Evolutionary conservation across 2,113 vertebrate species (phyloP).

Genomic region (Peromyscus maniculatus): DNA sequence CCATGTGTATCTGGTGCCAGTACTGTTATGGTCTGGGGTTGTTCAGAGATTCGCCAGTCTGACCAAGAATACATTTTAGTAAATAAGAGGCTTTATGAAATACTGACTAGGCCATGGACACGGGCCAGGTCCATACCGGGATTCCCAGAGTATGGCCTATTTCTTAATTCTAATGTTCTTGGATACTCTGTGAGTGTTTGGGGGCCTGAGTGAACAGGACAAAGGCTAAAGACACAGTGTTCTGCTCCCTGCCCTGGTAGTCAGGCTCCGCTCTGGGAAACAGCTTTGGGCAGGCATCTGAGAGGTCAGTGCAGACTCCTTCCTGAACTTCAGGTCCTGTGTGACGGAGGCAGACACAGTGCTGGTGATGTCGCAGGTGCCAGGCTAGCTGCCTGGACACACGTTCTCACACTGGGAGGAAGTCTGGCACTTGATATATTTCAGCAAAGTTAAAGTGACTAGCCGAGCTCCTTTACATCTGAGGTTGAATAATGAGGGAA

Average conservation of each 20-base stretch:
- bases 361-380: neutral
- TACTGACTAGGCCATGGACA: neutral
- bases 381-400: neutral
- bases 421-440: neutral
- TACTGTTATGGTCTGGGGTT: neutral
- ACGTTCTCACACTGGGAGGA: neutral
- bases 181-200: neutral
- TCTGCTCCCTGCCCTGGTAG: neutral
- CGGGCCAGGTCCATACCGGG: neutral
- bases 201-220: neutral
- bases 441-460: neutral
- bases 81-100: neutral
- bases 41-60: neutral
- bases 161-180: constrained; percentile 35
- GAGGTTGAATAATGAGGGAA: neutral
- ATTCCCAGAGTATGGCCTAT: neutral
- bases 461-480: neutral
- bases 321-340: neutral
- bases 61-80: neutral
- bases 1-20: neutral
- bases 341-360: neutral
- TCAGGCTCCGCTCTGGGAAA: neutral
- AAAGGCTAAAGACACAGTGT: neutral
- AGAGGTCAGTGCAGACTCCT: neutral
- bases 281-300: neutral